These are phyloP conservation scores for Girardinichthys multiradiatus DNA, from an alignment of 2,113 vertebrate genomes.

Conservation along the genomic window DNA sequence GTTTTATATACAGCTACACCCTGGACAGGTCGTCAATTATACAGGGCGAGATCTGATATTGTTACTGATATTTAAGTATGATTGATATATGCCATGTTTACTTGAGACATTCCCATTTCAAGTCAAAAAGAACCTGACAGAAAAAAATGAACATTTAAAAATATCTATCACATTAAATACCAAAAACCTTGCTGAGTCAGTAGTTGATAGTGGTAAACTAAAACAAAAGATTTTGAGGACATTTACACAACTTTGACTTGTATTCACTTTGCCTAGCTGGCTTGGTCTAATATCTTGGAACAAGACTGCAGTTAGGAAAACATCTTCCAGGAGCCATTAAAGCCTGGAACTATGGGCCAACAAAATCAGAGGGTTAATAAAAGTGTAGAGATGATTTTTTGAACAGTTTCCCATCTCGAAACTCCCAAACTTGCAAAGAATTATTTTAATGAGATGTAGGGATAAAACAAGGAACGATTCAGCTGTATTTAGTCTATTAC, in stretches of 20 bases:
- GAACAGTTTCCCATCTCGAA: not conserved
- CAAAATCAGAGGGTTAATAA: conserved; percentile 5
- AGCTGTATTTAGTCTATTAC: not conserved
- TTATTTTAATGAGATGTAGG: not conserved
- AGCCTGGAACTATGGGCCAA: conserved; percentile 1
- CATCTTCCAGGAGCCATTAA: not conserved
- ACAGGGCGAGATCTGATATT: too few relatives aligned
- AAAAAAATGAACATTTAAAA: not conserved
- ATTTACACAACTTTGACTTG: not conserved
- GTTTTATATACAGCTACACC: too few relatives aligned
- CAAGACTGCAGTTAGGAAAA: not conserved
- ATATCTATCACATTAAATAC: not conserved
- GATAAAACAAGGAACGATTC: conserved; percentile 5
- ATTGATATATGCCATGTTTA: too few relatives aligned
- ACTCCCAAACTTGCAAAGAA: not conserved
- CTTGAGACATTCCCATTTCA: not conserved
- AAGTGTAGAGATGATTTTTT: conserved; percentile 2
- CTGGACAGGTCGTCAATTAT: too few relatives aligned
- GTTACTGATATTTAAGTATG: too few relatives aligned
- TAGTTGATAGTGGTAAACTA: too few relatives aligned
- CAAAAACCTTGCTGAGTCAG: not conserved
- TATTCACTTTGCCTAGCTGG: not conserved
- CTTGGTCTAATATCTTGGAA: not conserved
- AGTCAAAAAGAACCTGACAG: not conserved
- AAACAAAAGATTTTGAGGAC: not conserved